Evolutionary conservation across 2,797 vertebrate species (phyloP).

Genomic region (Helostoma temminkii): DNA sequence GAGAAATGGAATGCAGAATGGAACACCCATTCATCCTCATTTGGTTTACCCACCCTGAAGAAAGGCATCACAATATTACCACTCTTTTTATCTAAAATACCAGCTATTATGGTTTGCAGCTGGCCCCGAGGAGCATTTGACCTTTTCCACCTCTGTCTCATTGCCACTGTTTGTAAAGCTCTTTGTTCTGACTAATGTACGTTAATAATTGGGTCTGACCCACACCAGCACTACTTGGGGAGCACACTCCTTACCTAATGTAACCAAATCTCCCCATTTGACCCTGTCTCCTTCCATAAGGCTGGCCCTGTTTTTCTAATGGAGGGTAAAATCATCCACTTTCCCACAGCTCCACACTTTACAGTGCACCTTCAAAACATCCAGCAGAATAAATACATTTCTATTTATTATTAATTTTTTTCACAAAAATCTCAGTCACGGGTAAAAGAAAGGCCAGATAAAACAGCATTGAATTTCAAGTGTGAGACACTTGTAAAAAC

Average conservation of each 20-base stretch:
- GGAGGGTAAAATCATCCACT: slow-evolving; percentile 56
- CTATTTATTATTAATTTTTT: slow-evolving; percentile 13
- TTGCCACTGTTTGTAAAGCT: slow-evolving; percentile 51
- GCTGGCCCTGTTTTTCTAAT: slow-evolving; percentile 49
- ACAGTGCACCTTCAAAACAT: slow-evolving; percentile 21
- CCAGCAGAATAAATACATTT: slow-evolving; percentile 8
- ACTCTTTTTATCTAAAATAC: slow-evolving; percentile 54
- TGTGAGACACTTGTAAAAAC: slow-evolving; percentile 35
- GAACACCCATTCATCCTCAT: slow-evolving; percentile 47
- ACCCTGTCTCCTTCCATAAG: slow-evolving; percentile 70
- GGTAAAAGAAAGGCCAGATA: slow-evolving; percentile 13
- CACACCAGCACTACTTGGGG: slow-evolving; percentile 53
- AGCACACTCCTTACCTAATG: slow-evolving; percentile 58
- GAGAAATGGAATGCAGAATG: too few relatives aligned
- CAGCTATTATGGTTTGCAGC: slow-evolving; percentile 67
- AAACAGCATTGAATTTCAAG: slow-evolving; percentile 20
- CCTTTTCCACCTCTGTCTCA: slow-evolving; percentile 53
- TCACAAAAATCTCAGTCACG: neutral
- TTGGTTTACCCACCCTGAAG: slow-evolving; percentile 50
- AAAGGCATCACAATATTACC: slow-evolving; percentile 44
- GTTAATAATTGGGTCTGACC: slow-evolving; percentile 72
- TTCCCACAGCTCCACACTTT: slow-evolving; percentile 41
- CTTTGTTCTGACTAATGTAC: slow-evolving; percentile 69
- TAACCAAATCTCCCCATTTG: slow-evolving; percentile 67
- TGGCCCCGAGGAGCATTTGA: slow-evolving; percentile 67